Conservation (phyloP, 2,888 invertebrate genomes). For the Lasioglossum villosulum region DNA sequence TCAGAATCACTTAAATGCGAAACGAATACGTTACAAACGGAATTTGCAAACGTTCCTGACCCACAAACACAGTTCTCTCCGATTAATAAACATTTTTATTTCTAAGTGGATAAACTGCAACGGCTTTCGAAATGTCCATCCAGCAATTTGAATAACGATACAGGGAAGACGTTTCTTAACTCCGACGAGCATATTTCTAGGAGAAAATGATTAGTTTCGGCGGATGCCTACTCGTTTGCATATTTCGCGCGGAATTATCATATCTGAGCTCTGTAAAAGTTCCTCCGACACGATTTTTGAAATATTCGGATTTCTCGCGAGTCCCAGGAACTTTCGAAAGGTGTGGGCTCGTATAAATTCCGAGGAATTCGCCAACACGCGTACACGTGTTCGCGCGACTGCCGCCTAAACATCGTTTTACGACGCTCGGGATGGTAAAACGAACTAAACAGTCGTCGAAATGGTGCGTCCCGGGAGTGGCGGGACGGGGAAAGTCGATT, state of each 20-base stretch:
- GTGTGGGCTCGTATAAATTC: background rate
- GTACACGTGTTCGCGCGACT: slow-evolving; percentile 19
- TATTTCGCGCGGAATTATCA: background rate
- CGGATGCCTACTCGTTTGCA: background rate
- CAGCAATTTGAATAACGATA: background rate
- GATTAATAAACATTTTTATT: background rate
- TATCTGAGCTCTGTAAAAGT: background rate
- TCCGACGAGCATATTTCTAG: background rate
- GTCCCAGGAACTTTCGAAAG: background rate
- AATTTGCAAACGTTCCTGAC: background rate
- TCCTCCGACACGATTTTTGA: background rate
- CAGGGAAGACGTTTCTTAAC: background rate
- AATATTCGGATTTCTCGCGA: background rate
- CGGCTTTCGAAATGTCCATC: background rate
- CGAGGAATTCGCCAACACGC: slow-evolving; percentile 8
- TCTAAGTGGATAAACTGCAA: background rate
- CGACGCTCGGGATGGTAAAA: slow-evolving; percentile 28
- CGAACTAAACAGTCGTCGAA: slow-evolving; percentile 25
- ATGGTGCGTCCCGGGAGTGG: background rate
- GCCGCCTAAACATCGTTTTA: slow-evolving; percentile 51
- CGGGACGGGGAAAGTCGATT: slow-evolving; percentile 36
- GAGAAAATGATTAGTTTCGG: background rate
- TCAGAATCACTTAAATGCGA: background rate
- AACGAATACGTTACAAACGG: background rate
- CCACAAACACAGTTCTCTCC: background rate